Evolutionary conservation across 92 coral and sea anemone species (phyloP).

Genomic region (Plumapathes pennacea): DNA sequence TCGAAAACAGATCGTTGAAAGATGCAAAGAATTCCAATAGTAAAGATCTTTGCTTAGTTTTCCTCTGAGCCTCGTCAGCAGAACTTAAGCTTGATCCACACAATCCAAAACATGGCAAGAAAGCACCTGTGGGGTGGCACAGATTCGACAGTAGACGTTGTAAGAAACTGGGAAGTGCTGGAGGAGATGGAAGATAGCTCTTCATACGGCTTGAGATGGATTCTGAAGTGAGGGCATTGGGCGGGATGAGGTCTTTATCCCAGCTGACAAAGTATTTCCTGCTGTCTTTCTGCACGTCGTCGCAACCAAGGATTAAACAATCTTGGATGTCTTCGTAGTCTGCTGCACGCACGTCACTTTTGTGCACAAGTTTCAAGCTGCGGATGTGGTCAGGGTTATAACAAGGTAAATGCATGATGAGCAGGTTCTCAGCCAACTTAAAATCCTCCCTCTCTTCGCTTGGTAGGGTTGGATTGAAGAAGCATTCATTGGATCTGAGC

Average conservation of each 20-base stretch:
- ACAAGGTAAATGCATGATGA: constrained; percentile 54
- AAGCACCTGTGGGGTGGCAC: too few relatives aligned
- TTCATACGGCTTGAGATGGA: too few relatives aligned
- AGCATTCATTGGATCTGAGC: constrained; percentile 52
- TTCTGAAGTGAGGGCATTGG: too few relatives aligned
- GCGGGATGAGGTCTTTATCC: constrained; percentile 58
- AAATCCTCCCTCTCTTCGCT: constrained; percentile 32
- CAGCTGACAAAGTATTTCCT: constrained; percentile 63
- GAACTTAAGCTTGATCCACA: too few relatives aligned
- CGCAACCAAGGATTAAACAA: constrained; percentile 60
- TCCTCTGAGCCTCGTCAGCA: too few relatives aligned
- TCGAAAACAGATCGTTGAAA: too few relatives aligned
- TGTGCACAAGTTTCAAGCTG: constrained; percentile 29
- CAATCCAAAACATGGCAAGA: too few relatives aligned
- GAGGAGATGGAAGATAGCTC: too few relatives aligned
- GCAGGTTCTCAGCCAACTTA: constrained; percentile 28
- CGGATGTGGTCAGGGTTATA: constrained; percentile 62
- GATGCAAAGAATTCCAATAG: too few relatives aligned
- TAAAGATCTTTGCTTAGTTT: too few relatives aligned
- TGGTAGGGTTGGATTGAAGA: constrained; percentile 60
- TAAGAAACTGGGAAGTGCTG: too few relatives aligned
- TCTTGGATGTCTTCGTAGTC: constrained; percentile 52
- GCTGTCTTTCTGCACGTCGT: constrained; percentile 43
- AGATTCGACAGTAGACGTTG: too few relatives aligned
- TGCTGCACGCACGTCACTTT: constrained; percentile 22